A percentile compares a stretch with the other conserved stretches of the same genome.
These are phyloP conservation scores for Lithophane leautieri DNA, from an alignment of 2,888 invertebrate genomes.

Conservation along the genomic window DNA sequence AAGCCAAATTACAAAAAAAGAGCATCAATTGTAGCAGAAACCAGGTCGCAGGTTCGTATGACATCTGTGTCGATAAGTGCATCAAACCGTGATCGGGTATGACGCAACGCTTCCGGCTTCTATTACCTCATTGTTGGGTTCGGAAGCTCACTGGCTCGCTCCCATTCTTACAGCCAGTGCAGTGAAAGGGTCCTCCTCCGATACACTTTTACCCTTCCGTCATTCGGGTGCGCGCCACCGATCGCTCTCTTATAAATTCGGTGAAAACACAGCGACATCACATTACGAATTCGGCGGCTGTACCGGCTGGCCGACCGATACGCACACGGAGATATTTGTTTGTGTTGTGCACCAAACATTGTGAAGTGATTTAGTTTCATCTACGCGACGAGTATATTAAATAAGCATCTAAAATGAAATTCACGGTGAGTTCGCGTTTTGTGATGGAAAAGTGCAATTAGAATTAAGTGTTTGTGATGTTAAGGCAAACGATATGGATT, in stretches of 20 bases:
- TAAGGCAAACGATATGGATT: conserved; percentile 43
- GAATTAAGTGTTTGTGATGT: conserved; percentile 65
- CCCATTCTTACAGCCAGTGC: conserved; percentile 88
- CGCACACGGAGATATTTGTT: conserved; percentile 73
- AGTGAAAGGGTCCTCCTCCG: conserved; percentile 90
- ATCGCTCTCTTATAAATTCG: conserved; percentile 89
- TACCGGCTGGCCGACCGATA: conserved; percentile 83
- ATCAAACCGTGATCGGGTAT: conserved; percentile 81
- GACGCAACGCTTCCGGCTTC: conserved; percentile 86
- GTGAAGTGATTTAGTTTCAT: conserved; percentile 86
- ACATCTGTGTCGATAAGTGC: conserved; percentile 79
- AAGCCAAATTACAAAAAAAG: conserved; percentile 30
- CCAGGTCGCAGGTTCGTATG: conserved; percentile 64
- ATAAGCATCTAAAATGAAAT: conserved; percentile 88
- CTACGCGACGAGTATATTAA: conserved; percentile 80
- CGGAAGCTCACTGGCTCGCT: conserved; percentile 85
- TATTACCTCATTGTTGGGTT: conserved; percentile 88
- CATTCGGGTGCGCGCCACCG: conserved; percentile 79
- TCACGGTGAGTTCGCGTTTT: conserved; percentile 88
- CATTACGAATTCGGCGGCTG: conserved; percentile 90
- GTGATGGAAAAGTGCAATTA: conserved; percentile 71
- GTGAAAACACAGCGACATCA: conserved; percentile 87
- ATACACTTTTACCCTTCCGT: conserved; percentile 88
- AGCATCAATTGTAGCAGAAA: conserved; percentile 45
- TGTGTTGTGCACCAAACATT: conserved; percentile 78